Conservation (phyloP, 2,797 vertebrate genomes). For the Gallinago nigripennis region DNA sequence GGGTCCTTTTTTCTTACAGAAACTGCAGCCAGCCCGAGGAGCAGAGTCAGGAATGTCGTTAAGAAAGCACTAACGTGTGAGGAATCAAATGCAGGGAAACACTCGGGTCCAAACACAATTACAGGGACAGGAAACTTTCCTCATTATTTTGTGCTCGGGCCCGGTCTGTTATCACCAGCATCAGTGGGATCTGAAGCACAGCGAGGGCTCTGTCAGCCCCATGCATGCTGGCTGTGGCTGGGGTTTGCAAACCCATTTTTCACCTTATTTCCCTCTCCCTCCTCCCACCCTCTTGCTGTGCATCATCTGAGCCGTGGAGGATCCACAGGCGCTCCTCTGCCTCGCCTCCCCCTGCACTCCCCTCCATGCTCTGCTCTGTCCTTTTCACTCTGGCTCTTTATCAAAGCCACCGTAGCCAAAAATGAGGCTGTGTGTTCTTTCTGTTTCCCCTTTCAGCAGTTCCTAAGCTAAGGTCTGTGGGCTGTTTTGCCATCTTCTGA, state of each 20-base stretch:
- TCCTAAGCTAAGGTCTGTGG: background rate
- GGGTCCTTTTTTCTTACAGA: conserved; percentile 1
- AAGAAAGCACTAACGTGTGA: background rate
- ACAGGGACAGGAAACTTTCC: background rate
- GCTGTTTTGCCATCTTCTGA: background rate
- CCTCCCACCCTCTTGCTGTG: background rate
- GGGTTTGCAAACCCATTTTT: background rate
- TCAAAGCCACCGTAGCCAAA: background rate
- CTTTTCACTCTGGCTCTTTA: background rate
- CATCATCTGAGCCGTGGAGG: rapidly evolving
- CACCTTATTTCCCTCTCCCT: background rate
- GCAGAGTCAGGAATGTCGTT: background rate
- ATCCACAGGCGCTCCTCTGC: background rate
- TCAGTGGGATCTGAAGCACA: background rate
- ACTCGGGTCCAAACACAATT: background rate
- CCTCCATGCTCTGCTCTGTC: background rate
- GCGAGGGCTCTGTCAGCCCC: background rate
- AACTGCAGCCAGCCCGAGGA: background rate
- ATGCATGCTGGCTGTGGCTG: rapidly evolving
- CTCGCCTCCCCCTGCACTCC: background rate
- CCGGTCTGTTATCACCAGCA: background rate
- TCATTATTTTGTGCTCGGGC: background rate
- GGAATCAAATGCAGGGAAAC: conserved; percentile 6
- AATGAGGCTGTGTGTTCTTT: background rate
- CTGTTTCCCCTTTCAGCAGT: background rate